These are phyloP conservation scores for Protonibea diacanthus DNA, from an alignment of 2,797 vertebrate species.

Conservation along the genomic window DNA sequence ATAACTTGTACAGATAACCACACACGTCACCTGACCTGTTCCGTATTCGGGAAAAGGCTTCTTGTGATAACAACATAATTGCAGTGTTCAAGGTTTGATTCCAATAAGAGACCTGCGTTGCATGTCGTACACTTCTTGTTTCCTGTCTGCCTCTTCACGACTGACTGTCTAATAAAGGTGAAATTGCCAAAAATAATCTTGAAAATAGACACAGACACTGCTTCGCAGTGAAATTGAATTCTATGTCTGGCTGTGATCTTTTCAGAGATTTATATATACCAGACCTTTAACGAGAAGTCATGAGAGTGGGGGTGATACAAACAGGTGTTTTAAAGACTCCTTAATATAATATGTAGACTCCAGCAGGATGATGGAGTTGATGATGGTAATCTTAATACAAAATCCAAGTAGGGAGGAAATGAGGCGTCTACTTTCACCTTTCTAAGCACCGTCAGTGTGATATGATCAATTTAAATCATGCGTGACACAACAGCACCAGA, in stretches of 20 bases:
- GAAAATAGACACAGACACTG: neutral
- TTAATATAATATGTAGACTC: neutral
- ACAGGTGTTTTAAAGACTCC: neutral
- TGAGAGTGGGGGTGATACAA: neutral
- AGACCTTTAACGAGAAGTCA: neutral
- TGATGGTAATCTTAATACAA: neutral
- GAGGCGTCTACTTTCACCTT: neutral
- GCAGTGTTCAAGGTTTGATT: neutral
- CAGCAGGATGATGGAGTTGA: neutral
- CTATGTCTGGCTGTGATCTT: neutral
- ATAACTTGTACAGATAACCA: neutral
- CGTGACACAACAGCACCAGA: conserved; percentile 15
- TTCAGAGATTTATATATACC: neutral
- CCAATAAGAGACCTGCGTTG: neutral
- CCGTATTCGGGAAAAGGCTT: neutral
- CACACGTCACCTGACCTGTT: neutral
- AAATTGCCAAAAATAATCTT: neutral
- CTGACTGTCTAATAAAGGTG: neutral
- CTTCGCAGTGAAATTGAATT: neutral
- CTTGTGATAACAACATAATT: neutral
- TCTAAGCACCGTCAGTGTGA: neutral
- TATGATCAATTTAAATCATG: neutral
- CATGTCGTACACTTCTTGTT: too few species aligned
- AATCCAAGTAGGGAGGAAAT: neutral
- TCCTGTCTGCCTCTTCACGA: neutral